Base-by-base conservation (phyloP, 2,113 vertebrate genomes). In the Progne subis region DNA sequence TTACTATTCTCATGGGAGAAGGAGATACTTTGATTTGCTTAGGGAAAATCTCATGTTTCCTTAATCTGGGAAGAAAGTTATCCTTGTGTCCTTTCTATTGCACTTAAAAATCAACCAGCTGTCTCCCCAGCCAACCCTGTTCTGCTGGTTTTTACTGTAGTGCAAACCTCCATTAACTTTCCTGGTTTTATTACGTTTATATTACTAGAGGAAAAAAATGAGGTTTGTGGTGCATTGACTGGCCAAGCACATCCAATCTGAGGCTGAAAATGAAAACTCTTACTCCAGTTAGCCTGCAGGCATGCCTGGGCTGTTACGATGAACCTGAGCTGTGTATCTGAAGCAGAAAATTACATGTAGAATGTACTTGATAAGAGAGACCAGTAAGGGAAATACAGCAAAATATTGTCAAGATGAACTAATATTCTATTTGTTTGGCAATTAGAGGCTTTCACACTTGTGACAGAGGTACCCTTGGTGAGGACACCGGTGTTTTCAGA, bases 241-340 rank as follows among this genome's bases (percentile, higher is more conserved):
- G 83, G 53, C 80, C 72, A 88, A 94, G 91, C 13, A 3, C 83
- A 94, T 95, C 91, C 92, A 94, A 72, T 97, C 69, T 92, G 56
- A 29, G 39, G 56, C 7, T 81, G 92, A 88, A 95, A 95, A 93
- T 94, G 90, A 84, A 83, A 92, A 70, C 86, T 93, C 68, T 1
- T 4, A 55, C 56, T 93, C 72, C 55, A 52, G 55, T 78, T 90
- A 94, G 55, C 92, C 69, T 86, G 82, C 74, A 88, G 91, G 80
- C 88, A 64, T 84, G 69, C 47, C 72, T 77, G 72, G 68, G 60
- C 69, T 68, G 79, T 47, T 72, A 44, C 0, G 6, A 67, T 83
- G 77, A 94, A 52, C 69, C 47, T 18, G 37, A 55, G 43, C 82
- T 86, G 11, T 93, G 87, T 85, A 75, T 90, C 83, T 93, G 64